Evolutionary conservation across 2,888 invertebrate genomes (phyloP), one percentile per base, ranked within the genome.

Genomic region (Carcina quercana): DNA sequence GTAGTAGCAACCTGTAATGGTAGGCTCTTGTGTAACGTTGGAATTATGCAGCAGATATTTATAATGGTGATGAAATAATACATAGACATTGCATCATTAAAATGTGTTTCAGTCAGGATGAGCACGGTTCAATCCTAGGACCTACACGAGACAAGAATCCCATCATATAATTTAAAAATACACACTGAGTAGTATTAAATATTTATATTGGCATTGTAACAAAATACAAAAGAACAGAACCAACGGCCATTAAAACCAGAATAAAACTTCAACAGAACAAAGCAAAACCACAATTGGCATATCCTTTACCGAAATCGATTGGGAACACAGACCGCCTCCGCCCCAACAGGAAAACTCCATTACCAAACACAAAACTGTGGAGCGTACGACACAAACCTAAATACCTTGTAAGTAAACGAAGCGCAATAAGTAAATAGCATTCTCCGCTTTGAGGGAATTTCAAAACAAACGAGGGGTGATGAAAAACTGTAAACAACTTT

Each of bases 371-470:
- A 68, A 69, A 72, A 71, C 69, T 58, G 72, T 47, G 59, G 62
- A 70, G n/a, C 66, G 69, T 64, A 67, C 71, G 71, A 67, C 68
- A 64, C 66, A 62, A 59, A 67, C 72, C 73, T 76, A 78, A 79
- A 79, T 78, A 75, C 79, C 78, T 75, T 74, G 78, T 80, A 74
- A 76, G 78, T 72, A 79, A 79, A 76, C 78, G 76, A 75, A 65
- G 69, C 76, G 70, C 72, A 74, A 74, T 79, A 75, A 79, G 76
- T 74, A 78, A 78, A 79, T 79, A 75, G 62, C 67, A 58, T 66
- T 67, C 66, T 61, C 64, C 60, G 59, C 69, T 70, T 72, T 71
- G 72, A 65, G 59, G 53, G 48, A 66, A 66, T 66, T 68, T 66
- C 57, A 66, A 70, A 70, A 72, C 66, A 75, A 75, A 73, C 64